Base-by-base conservation (phyloP, 2,888 invertebrate species). In the Epistrophella euchroma region DNA sequence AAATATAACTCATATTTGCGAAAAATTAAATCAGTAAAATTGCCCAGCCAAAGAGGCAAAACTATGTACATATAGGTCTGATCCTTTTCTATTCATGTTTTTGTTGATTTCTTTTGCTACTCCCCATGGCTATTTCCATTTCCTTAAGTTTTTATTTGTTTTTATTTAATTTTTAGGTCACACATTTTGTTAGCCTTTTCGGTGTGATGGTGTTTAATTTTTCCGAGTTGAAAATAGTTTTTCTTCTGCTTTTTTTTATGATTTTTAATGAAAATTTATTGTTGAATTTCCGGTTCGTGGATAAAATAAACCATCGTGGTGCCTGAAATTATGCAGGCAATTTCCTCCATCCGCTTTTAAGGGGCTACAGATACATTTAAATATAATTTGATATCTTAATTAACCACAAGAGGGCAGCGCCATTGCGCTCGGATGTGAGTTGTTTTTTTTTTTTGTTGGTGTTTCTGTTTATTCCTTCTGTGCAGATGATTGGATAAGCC, bases 261-360 rank as follows among this genome's bases (percentile, higher is more conserved):
- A 62, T 11, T 79, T 58, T 64, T 58, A 78, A 71, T 74, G 43
- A 79, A 71, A 71, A 79, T 84, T 79, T 71, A 79, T 79, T 47
- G 56, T 56, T 28, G 62, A 74, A 45, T 74, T 71, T 83, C 50
- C 83, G 56, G 22, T 70, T 62, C 3, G 43, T 10, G 4, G 22
- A 25, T 35, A 35, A n/a, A 66, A 66, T 47, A 37, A n/a, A 55
- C 68, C 10, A 73, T 71, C 22, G 70, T 79, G 25, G 35, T 71
- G 74, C 79, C 83, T 74, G 64, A 74, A 84, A 79, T 70, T 84
- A 84, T 84, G 83, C 79, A 84, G 75, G 2, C 56, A 28, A 78
- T 70, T 71, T 58, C 56, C 22, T 11, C 25, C 45, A 70, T 83
- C 55, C 56, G 5, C 17, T 40, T 35, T 17, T 17, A 25, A 43